phyloP scores from a whole-genome alignment of 2,888 invertebrate species.

The Acronicta alni region DNA sequence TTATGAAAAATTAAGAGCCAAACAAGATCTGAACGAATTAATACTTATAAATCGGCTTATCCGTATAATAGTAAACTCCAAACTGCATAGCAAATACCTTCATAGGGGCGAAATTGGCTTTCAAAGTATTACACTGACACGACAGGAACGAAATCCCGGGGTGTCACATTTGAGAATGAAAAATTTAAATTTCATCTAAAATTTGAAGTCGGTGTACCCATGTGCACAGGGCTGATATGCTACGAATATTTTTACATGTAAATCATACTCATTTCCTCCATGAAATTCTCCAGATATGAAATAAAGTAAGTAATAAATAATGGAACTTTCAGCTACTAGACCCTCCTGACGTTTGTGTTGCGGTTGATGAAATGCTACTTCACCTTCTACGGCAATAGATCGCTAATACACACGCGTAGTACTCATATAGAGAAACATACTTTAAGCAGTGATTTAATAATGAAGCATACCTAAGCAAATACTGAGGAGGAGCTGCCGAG shows the following conservation, averaged over 20 bases:
- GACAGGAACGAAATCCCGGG: constrained; percentile 6
- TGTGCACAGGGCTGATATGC: constrained; percentile 21
- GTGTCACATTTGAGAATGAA: constrained; percentile 29
- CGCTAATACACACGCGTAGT: too few species aligned
- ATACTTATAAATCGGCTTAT: not conserved
- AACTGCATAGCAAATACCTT: constrained; percentile 9
- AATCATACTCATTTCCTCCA: not conserved
- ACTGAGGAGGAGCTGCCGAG: too few species aligned
- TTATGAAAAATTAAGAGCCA: too few species aligned
- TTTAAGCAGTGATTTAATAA: too few species aligned
- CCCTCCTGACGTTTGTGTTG: too few species aligned
- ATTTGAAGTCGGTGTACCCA: constrained; percentile 11
- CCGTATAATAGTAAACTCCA: constrained; percentile 1
- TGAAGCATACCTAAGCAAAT: too few species aligned
- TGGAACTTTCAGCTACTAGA: too few species aligned
- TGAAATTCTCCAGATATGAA: not conserved
- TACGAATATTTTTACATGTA: constrained; percentile 1
- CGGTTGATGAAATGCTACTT: too few species aligned
- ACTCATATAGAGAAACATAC: too few species aligned
- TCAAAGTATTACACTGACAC: constrained; percentile 16
- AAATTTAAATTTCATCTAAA: constrained; percentile 40
- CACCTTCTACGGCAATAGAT: too few species aligned
- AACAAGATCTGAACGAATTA: too few species aligned
- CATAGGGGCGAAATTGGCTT: constrained; percentile 25
- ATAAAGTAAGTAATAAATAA: not conserved